Evolutionary conservation across 2,797 vertebrate species (phyloP).

Genomic region (Dicrostonyx torquatus): DNA sequence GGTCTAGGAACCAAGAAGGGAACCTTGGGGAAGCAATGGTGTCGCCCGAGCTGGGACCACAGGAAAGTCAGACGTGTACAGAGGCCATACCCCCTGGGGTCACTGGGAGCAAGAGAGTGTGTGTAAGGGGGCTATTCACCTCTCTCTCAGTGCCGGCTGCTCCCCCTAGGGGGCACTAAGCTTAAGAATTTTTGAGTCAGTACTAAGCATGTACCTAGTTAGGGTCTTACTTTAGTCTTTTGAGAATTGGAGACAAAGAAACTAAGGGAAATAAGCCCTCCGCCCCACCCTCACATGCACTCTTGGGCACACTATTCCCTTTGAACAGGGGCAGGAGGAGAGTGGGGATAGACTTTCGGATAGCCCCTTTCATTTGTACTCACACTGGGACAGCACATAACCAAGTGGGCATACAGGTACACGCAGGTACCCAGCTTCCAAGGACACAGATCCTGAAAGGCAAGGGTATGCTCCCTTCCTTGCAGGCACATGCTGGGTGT

Average conservation of each 20-base stretch:
- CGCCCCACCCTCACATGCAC: neutral
- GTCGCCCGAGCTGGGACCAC: neutral
- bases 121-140: neutral
- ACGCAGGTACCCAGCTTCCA: neutral
- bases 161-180: neutral
- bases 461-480: neutral
- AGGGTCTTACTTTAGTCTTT: neutral
- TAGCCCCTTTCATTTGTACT: neutral
- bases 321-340: neutral
- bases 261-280: neutral
- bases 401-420: neutral
- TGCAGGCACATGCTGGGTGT: neutral
- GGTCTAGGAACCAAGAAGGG: neutral
- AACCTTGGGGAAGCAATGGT: neutral
- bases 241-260: slow-evolving; percentile 67
- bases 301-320: neutral
- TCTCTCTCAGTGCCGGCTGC: neutral
- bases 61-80: slow-evolving; percentile 42
- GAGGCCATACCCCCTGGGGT: neutral
- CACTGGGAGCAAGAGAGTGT: neutral
- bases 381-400: neutral
- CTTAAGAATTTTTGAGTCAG: neutral
- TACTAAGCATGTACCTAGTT: neutral
- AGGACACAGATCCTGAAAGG: neutral
- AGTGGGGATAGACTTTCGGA: neutral